Base-by-base conservation (phyloP, 2,888 invertebrate genomes). In the Mongoloraphidia duomilia region DNA sequence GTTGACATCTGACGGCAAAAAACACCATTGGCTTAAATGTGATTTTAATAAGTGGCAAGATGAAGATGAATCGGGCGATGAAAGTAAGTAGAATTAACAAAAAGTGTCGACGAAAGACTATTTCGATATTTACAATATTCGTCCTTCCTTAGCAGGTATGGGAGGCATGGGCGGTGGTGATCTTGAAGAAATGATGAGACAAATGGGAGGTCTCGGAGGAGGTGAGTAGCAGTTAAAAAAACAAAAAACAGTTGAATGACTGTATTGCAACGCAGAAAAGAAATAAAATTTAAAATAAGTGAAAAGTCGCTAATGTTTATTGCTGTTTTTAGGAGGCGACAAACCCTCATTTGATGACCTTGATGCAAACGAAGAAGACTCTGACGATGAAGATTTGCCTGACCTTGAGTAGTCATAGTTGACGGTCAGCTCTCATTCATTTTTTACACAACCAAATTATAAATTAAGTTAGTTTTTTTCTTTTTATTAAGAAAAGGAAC, bases 41-140 rank as follows among this genome's bases (percentile, higher is more conserved):
- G 96, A 97, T 66, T 98, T 97, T 67, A 89, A 91, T 65, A 94
- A 94, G 72, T 97, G 95, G 96, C 83, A 82, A 70, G 96, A 96
- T 71, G 96, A 97, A 69, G 91, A 91, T 62, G 95, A 95, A 53
- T 90, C 87, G 48, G 90, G 84, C 9, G 86, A 86, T 58, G 92
- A 90, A 57, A 77, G 65, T 52, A 52, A 34, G 11, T 12, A 17
- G 34, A 14, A 12, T 46, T 45, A 13, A n/a, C 40, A 39, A 17
- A 12, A 38, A 38, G n/a, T 12, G 8, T 8, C 9, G 26, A 6
- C 26, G 6, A 26, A 38, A 38, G 38, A 5, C 6, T 38, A 38
- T 8, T n/a, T 38, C 1, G 38, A 8, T 6, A 13, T 38, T 38
- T 6, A 13, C 38, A 38, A n/a, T 13, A 38, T 12, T 38, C n/a